phyloP scores from a whole-genome alignment of 2,797 vertebrate species.

The Nothura maculosa region DNA sequence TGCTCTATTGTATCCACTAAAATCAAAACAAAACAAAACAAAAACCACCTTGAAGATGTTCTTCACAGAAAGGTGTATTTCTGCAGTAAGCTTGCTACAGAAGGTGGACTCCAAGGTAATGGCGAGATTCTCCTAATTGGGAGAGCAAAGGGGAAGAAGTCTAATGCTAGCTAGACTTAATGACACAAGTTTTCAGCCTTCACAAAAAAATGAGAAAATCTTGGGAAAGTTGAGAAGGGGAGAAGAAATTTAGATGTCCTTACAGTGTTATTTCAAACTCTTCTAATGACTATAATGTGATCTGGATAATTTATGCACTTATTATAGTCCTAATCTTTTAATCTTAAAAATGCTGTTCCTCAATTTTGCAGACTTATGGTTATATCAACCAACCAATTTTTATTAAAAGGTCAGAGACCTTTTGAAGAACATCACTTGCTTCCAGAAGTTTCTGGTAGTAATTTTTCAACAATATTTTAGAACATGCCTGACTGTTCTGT shows the following conservation, averaged over 20 bases:
- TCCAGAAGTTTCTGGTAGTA: not conserved
- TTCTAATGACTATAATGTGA: not conserved
- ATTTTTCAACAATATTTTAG: not conserved
- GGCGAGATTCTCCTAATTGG: not conserved
- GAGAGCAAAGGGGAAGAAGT: not conserved
- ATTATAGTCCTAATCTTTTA: not conserved
- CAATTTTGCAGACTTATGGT: not conserved
- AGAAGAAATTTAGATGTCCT: not conserved
- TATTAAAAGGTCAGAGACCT: not conserved
- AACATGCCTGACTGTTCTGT: not conserved
- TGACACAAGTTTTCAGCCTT: not conserved
- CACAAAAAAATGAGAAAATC: not conserved
- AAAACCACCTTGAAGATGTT: not conserved
- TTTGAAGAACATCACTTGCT: not conserved
- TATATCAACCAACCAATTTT: not conserved
- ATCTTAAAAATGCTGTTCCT: not conserved
- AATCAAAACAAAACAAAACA: not conserved
- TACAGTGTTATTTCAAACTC: not conserved
- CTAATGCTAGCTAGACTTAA: not conserved
- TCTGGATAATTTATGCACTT: not conserved
- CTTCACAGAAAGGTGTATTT: not conserved
- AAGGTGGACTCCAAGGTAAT: not conserved
- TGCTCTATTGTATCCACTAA: not conserved
- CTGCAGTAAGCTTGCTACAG: not conserved
- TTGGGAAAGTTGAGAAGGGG: not conserved